phyloP scores from a whole-genome alignment of 2,113 vertebrate genomes.

The Otocyon megalotis region DNA sequence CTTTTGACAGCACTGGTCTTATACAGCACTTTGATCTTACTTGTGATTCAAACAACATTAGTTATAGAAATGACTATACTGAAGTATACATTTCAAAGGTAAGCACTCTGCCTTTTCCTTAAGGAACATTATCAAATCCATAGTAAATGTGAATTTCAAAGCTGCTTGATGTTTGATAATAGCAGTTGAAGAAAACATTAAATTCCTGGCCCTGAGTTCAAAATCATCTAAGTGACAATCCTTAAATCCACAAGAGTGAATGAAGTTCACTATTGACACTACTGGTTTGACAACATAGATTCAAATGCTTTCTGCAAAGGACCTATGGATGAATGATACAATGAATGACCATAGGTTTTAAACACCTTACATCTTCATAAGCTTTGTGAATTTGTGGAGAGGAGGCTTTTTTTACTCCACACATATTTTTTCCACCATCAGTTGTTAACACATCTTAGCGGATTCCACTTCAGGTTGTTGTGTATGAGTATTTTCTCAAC shows the following conservation, averaged over 20 bases:
- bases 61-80: background rate
- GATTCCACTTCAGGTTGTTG: constrained; percentile 7
- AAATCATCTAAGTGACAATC: background rate
- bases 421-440: background rate
- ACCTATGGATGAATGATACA: background rate
- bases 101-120: background rate
- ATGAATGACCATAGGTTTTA: background rate
- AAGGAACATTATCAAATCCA: background rate
- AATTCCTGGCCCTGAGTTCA: background rate
- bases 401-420: background rate
- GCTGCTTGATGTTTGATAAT: background rate
- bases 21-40: background rate
- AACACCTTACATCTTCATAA: background rate
- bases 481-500: background rate
- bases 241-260: background rate
- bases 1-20: background rate
- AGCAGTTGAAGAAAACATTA: background rate
- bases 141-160: background rate
- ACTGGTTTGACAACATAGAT: background rate
- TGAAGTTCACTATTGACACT: background rate
- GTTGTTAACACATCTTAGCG: constrained; percentile 8
- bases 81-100: background rate
- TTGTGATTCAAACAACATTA: background rate
- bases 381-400: background rate
- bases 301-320: background rate